These are phyloP conservation scores for Platalea minor DNA, from an alignment of 2,797 vertebrate genomes.

Conservation along the genomic window DNA sequence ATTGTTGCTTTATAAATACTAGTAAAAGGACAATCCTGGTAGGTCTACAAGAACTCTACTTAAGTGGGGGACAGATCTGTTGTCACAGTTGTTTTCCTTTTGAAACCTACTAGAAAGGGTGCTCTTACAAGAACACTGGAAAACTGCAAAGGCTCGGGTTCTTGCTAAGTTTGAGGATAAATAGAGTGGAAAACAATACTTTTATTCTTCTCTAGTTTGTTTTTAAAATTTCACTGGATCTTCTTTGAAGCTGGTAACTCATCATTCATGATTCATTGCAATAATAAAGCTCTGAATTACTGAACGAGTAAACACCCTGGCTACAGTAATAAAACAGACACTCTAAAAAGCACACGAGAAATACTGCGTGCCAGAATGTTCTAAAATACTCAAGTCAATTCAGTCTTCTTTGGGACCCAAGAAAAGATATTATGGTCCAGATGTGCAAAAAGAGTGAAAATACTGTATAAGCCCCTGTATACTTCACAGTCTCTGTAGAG, in stretches of 20 bases:
- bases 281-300: constrained; percentile 25
- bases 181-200: not conserved
- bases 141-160: not conserved
- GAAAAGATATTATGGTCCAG: not conserved
- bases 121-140: not conserved
- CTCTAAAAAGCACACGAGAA: not conserved
- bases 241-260: not conserved
- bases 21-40: not conserved
- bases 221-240: not conserved
- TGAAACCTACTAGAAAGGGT: not conserved
- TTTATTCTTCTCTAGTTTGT: not conserved
- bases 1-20: not conserved
- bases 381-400: not conserved
- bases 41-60: not conserved
- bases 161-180: not conserved
- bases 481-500: not conserved
- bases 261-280: constrained; percentile 10
- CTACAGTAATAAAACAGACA: not conserved
- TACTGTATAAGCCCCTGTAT: not conserved
- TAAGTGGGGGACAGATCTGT: not conserved
- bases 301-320: not conserved
- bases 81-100: not conserved
- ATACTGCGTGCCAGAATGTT: not conserved
- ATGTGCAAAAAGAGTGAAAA: not conserved
- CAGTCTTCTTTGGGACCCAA: not conserved